Percentiles rank a stretch among this genome's conserved stretches.
These are phyloP conservation scores for Calephelis nemesis DNA, from an alignment of 1,140 invertebrate species.

Conservation along the genomic window DNA sequence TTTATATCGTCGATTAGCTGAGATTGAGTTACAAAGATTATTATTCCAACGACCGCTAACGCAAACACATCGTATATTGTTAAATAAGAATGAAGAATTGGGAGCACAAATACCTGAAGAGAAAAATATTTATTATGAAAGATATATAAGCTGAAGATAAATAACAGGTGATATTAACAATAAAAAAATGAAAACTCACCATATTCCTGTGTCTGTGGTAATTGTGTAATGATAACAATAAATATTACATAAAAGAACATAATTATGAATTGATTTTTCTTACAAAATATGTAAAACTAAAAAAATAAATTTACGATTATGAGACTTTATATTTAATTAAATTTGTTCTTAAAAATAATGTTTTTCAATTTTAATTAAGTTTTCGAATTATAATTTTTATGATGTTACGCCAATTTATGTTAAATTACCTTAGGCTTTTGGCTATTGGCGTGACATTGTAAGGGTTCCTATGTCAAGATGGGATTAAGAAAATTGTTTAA, in stretches of 20 bases:
- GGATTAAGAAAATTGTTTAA: no score
- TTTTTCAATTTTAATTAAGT: conserved; percentile 23
- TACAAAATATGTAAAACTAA: conserved; percentile 28
- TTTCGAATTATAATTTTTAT: neutral
- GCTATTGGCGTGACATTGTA: no score
- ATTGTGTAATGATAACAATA: conserved; percentile 42
- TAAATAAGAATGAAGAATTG: conserved; percentile 49
- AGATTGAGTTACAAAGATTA: conserved; percentile 40
- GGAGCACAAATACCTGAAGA: conserved; percentile 48
- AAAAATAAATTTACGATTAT: conserved; percentile 45
- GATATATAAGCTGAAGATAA: neutral
- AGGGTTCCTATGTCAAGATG: neutral
- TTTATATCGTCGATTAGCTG: conserved; percentile 35
- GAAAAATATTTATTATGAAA: neutral
- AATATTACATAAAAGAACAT: conserved; percentile 47
- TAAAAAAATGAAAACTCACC: conserved; percentile 40
- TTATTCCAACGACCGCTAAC: conserved; percentile 43
- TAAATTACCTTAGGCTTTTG: neutral
- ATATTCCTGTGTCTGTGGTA: conserved; percentile 29
- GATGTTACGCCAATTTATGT: neutral
- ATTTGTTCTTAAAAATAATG: conserved; percentile 26
- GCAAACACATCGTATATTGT: conserved; percentile 51
- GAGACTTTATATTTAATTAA: conserved; percentile 39
- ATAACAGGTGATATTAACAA: neutral
- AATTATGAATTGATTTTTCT: conserved; percentile 30